Conservation (phyloP, 2,113 vertebrate species). For the Dicerorhinus sumatrensis region DNA sequence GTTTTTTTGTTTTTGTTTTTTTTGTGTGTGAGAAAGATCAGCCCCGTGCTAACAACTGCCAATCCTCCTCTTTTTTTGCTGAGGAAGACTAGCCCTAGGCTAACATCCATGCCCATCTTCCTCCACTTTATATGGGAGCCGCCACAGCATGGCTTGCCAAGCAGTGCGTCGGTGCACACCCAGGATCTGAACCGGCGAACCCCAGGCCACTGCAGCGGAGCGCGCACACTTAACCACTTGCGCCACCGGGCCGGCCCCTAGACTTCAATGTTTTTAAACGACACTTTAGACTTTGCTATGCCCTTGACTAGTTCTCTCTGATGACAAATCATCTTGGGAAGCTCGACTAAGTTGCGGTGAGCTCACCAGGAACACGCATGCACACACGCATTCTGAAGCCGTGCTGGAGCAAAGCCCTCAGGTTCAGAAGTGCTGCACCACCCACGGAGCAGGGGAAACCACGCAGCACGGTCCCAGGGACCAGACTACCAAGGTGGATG, state of each 20-base stretch:
- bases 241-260: too few relatives aligned
- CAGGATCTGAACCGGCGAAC: too few relatives aligned
- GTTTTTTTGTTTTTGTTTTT: neutral
- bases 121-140: too few relatives aligned
- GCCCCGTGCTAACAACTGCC: too few relatives aligned
- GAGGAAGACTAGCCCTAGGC: too few relatives aligned
- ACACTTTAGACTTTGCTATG: neutral
- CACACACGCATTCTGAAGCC: neutral
- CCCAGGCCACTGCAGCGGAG: too few relatives aligned
- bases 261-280: conserved; percentile 4
- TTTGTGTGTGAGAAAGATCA: too few relatives aligned
- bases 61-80: too few relatives aligned
- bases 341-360: neutral
- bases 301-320: neutral
- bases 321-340: neutral
- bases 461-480: neutral
- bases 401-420: neutral
- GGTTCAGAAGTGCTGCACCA: neutral
- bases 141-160: too few relatives aligned
- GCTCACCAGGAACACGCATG: neutral
- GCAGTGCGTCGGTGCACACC: too few relatives aligned
- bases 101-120: too few relatives aligned
- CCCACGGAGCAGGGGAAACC: neutral
- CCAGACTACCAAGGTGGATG: neutral
- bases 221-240: too few relatives aligned